Conservation (phyloP, 2,113 vertebrate genomes). For the Malaclemys terrapin region DNA sequence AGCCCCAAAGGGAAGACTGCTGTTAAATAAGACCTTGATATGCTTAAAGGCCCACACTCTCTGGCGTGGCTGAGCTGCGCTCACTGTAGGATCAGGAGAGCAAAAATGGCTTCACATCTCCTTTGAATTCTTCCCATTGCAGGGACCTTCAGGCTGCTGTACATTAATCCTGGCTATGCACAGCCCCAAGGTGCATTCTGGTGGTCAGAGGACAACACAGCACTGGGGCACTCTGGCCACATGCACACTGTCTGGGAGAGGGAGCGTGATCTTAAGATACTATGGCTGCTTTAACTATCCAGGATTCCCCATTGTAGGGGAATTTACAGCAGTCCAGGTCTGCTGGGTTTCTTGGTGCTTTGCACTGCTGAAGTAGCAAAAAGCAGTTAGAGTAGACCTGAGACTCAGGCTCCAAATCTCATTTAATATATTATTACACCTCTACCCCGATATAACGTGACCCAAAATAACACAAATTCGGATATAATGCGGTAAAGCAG, state of each 20-base stretch:
- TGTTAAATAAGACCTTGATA: conserved; percentile 33
- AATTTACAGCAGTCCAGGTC: background rate
- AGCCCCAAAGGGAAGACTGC: background rate
- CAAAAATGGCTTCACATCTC: conserved; percentile 40
- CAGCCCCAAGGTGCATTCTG: conserved; percentile 3
- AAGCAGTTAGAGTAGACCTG: conserved; percentile 26
- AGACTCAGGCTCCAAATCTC: background rate
- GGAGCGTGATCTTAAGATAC: conserved; percentile 27
- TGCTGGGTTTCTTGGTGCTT: background rate
- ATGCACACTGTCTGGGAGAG: conserved; percentile 22
- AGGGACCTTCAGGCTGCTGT: conserved; percentile 44
- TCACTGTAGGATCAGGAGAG: background rate
- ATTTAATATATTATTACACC: background rate
- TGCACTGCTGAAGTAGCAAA: background rate
- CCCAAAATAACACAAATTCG: too few relatives aligned
- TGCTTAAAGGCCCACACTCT: background rate
- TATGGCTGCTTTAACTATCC: conserved; percentile 38
- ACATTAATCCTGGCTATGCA: conserved; percentile 52
- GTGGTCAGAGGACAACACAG: background rate
- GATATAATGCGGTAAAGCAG: too few relatives aligned
- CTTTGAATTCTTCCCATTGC: background rate
- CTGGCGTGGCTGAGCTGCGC: background rate
- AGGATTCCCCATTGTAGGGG: background rate
- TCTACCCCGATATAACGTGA: too few relatives aligned
- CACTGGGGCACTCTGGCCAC: background rate